These are phyloP conservation scores for Hermaeophaga mercurialis DNA, from an alignment of 2,888 invertebrate genomes.

Conservation along the genomic window DNA sequence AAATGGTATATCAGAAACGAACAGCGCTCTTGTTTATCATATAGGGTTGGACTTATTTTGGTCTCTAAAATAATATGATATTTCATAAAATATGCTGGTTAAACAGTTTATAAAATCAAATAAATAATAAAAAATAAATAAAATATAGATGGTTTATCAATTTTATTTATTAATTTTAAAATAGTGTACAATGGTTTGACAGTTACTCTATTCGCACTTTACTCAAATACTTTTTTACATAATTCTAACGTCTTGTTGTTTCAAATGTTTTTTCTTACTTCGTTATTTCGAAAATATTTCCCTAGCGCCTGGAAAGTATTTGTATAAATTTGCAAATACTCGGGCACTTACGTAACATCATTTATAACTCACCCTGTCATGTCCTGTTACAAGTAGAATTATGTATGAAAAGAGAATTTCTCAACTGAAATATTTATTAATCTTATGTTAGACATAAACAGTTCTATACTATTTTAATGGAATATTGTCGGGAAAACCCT, in stretches of 20 bases:
- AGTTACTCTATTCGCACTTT: background rate
- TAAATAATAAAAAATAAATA: background rate
- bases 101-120: no score
- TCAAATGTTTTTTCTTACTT: conserved; percentile 31
- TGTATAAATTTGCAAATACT: conserved; percentile 39
- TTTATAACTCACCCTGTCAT: conserved; percentile 37
- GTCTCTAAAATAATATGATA: no score
- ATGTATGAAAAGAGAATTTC: conserved; percentile 19
- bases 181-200: no score
- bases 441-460: conserved; percentile 2
- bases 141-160: background rate
- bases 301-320: conserved; percentile 37
- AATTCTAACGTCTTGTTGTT: conserved; percentile 17
- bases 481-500: no score
- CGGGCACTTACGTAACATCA: conserved; percentile 31
- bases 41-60: no score
- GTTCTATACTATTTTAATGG: no score
- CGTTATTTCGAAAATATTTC: conserved; percentile 34
- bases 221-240: conserved; percentile 23
- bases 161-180: no score
- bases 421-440: conserved; percentile 18
- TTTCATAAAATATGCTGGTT: no score
- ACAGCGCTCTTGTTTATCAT: no score
- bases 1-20: no score
- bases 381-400: conserved; percentile 23